phyloP scores from a whole-genome alignment of 1,140 invertebrate genomes.

The Diuraphis noxia region DNA sequence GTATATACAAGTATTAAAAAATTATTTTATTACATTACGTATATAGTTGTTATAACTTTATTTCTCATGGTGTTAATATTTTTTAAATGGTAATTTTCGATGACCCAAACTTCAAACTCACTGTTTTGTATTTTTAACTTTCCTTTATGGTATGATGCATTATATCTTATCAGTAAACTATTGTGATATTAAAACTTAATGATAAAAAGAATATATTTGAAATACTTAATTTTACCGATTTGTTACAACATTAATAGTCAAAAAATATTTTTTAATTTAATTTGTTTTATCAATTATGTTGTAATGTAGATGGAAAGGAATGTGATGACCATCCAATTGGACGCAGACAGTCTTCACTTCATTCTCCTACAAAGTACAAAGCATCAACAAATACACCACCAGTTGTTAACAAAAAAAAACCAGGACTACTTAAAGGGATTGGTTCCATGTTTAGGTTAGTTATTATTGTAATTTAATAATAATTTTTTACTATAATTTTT shows the following conservation, averaged over 20 bases:
- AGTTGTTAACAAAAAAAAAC: conserved; percentile 71
- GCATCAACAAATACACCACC: conserved; percentile 59
- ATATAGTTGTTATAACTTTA: neutral
- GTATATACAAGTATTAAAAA: neutral
- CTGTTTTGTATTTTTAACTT: neutral
- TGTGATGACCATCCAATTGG: conserved; percentile 56
- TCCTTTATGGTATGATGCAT: neutral
- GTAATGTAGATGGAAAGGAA: conserved; percentile 4
- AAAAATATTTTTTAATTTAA: neutral
- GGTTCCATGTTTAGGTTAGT: conserved; percentile 75
- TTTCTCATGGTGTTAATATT: neutral
- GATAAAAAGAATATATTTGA: too few relatives aligned
- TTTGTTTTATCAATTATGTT: neutral
- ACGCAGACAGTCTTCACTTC: conserved; percentile 70
- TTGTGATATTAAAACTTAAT: too few relatives aligned
- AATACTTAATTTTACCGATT: too few relatives aligned
- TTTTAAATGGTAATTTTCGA: neutral
- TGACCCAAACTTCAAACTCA: neutral
- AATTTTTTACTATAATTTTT: neutral
- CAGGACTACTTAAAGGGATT: conserved; percentile 74
- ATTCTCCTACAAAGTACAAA: conserved; percentile 69
- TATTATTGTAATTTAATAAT: neutral
- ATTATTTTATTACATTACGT: neutral
- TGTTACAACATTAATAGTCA: neutral
- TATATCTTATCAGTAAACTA: neutral